Evolutionary conservation across 2,888 invertebrate species (phyloP), one percentile per base, ranked within the genome.

Genomic region (Hybos culiciformis): DNA sequence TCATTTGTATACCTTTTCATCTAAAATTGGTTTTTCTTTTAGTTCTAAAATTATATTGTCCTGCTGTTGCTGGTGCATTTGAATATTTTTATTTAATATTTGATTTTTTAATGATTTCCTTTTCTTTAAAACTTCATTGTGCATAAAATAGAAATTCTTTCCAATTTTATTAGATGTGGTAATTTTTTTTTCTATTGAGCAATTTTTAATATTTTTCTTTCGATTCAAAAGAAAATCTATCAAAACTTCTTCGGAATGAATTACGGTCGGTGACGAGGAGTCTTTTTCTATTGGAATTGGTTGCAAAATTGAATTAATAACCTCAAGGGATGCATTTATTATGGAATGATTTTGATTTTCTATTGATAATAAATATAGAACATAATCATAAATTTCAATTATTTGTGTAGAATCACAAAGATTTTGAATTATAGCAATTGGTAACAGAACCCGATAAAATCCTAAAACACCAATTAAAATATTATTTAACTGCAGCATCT

Each of bases 321-420:
- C 66, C 63, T 96, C 94, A 59, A 94, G 71, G 15, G 90, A 78
- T 2, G 87, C 80, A 58, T 91, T 91, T 53, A 88, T 79, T 45
- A 91, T 77, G 62, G 91, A 91, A 63, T 93, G 92, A 63, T 92
- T 86, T 7, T 69, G 66, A 53, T 80, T 78, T 20, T 71, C 69
- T 44, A n/a, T n/a, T n/a, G n/a, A n/a, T n/a, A 78, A 70, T 64
- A 80, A 83, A 56, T 78, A 70, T 41, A 87, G 64, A 62, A 83
- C 84, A 44, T 85, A 70, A 62, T 84, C 80, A 61, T 83, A 87
- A 24, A 86, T 70, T 78, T 86, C 70, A 49, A 73, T 57, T 51
- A 66, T 60, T 60, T 66, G 62, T 45, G 56, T 59, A 44, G 57
- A 54, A 43, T 64, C 63, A 15, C 39, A 45, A 46, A 51, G 20